These are phyloP conservation scores for Boulengeromyrus knoepffleri DNA, from an alignment of 2,113 vertebrate species.

Conservation along the genomic window DNA sequence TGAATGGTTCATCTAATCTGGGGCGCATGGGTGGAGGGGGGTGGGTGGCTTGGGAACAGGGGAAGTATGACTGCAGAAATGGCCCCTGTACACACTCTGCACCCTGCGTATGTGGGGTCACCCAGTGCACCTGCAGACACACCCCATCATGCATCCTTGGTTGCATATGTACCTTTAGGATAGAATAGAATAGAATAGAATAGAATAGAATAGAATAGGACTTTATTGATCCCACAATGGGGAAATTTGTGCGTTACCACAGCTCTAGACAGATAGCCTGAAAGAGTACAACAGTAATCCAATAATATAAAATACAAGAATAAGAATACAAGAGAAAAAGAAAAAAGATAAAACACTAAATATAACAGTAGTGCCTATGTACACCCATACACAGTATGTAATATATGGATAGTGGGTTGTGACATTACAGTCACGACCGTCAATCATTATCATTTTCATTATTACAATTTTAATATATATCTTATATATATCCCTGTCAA, in stretches of 20 bases:
- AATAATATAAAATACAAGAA: too few species aligned
- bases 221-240: too few species aligned
- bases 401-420: too few species aligned
- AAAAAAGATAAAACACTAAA: too few species aligned
- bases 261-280: too few species aligned
- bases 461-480: neutral
- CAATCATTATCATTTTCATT: neutral
- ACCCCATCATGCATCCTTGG: neutral
- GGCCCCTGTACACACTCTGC: neutral
- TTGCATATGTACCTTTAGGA: neutral
- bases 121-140: neutral
- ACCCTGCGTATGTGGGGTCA: neutral
- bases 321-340: too few species aligned
- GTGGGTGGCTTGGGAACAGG: neutral
- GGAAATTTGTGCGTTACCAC: too few species aligned
- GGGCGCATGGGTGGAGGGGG: neutral
- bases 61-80: neutral
- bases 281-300: too few species aligned
- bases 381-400: too few species aligned
- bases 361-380: too few species aligned
- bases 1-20: conserved; percentile 8
- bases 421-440: neutral
- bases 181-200: too few species aligned
- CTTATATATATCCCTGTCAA: neutral
- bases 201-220: too few species aligned